Base-by-base conservation (phyloP, 1,140 invertebrate species). In the Eumaeus atala region DNA sequence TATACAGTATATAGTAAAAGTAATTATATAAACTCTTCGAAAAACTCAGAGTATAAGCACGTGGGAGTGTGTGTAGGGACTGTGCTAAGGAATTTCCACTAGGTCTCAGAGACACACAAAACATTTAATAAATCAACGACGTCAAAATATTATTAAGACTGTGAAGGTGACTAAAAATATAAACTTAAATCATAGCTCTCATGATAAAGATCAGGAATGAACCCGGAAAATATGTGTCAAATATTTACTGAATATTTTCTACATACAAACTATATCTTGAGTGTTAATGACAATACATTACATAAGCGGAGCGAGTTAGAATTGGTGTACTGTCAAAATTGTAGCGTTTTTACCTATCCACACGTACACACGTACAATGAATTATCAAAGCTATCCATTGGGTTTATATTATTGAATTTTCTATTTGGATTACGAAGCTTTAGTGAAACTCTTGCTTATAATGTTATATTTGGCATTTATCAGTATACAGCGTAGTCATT, bases 181-280 rank as follows among this genome's bases (percentile, higher is more conserved):
- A 49, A 48, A 56, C 58, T 56, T 56, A 36, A 59, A 12, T 44
- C 48, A 58, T 57, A 36, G 37, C 34, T n/a, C 51, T 55, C 2
- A 28, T 56, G 69, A 75, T 75, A 72, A 71, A 48, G 64, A 78
- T 75, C 74, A 67, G 12, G 60, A 74, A 56, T 73, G 61, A 52
- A 66, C 53, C 69, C 74, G 70, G 74, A 78, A 77, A 75, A 78
- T 72, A 61, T 77, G 68, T 77, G 77, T 70, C 73, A 77, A 80
- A 58, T 77, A 72, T 69, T 67, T 65, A 68, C 52, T 55, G 47
- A 54, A 62, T 55, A 72, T 71, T 69, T 79, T 71, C 67, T 52
- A 33, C 37, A 18, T 16, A 37, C 21, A 28, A 28, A 38, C 50
- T 51, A 16, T 38, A 51, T 14, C 14, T 44, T 17, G n/a, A 52